Evolutionary conservation across 2,113 vertebrate genomes (phyloP), one percentile per base, ranked within the genome.

Genomic region (Gulo gulo): DNA sequence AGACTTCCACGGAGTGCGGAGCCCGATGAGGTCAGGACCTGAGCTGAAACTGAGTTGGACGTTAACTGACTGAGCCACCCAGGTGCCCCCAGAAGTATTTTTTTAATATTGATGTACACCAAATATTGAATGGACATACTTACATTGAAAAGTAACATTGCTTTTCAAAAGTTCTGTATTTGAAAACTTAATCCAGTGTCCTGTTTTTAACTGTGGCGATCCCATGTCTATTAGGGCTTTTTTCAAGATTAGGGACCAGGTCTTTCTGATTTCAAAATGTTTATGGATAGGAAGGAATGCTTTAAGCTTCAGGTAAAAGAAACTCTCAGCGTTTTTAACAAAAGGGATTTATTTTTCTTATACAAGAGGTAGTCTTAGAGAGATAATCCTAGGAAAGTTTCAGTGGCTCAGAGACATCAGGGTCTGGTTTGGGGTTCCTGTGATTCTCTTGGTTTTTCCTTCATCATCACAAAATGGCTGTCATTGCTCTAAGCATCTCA

Each of bases 221-320:
- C 6, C 34, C 74, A 1, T 83, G 29, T 45, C 57, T 76, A 39
- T 65, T 13, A 4, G 6, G 24, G 69, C 42, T 39, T 82, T 81
- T 93, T 71, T 69, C 20, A 87, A 89, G 57, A 7, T 81, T 86
- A 95, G 47, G 14, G 14, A 65, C 39, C 14, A 76, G 2, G 24
- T 65, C 80, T 91, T 55, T 69, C 57, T 55, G 45, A 94, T 94
- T 90, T 71, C 34, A 67, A 84, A 96, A 87, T 94, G 42, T 63
- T 84, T 9, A 23, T 13, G 0, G 78, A 76, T 91, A 52, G 84
- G 29, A 96, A 95, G 26, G 24, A 89, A 57, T 67, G 21, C 47
- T 93, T 81, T 76, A 73, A 57, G 7, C n/a, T 69, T 24, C 14
- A 45, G n/a, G 39, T 78, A 76, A 59, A 18, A 61, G 67, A 78